Conservation (phyloP, 2,113 vertebrate genomes). For the Phalacrocorax pelagicus region DNA sequence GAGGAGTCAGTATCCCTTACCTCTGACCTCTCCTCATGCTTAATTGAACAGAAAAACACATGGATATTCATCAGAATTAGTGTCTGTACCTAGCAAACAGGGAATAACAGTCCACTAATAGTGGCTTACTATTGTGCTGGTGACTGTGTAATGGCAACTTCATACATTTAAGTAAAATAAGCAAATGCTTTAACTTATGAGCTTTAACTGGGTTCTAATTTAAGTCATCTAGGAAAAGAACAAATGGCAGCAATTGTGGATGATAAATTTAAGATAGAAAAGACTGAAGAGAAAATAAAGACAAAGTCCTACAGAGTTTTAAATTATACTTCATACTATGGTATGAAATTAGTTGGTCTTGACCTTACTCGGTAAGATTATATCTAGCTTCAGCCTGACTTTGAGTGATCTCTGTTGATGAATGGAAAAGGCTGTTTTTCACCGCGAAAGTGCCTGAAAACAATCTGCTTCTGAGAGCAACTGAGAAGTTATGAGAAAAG, state of each 20-base stretch:
- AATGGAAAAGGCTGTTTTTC: not conserved
- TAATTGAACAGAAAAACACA: not conserved
- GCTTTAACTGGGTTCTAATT: not conserved
- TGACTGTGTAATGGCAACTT: not conserved
- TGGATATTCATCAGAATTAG: not conserved
- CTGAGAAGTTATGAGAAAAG: not conserved
- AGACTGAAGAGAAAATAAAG: not conserved
- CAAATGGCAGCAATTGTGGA: not conserved
- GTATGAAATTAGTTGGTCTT: not conserved
- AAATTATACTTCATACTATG: not conserved
- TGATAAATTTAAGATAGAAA: not conserved
- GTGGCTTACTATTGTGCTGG: not conserved
- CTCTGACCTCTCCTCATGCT: not conserved
- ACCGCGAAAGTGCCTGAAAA: not conserved
- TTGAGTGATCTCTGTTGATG: not conserved
- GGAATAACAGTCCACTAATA: not conserved
- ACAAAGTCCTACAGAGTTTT: not conserved
- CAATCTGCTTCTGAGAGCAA: not conserved
- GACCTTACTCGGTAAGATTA: not conserved
- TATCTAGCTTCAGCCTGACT: not conserved
- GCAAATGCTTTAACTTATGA: not conserved
- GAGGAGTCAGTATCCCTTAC: not conserved
- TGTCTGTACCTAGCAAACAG: not conserved
- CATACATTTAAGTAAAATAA: not conserved
- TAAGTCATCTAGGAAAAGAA: not conserved